phyloP scores from a whole-genome alignment of 64 coral and sea anemone genomes.

The Pachyseris speciosa region DNA sequence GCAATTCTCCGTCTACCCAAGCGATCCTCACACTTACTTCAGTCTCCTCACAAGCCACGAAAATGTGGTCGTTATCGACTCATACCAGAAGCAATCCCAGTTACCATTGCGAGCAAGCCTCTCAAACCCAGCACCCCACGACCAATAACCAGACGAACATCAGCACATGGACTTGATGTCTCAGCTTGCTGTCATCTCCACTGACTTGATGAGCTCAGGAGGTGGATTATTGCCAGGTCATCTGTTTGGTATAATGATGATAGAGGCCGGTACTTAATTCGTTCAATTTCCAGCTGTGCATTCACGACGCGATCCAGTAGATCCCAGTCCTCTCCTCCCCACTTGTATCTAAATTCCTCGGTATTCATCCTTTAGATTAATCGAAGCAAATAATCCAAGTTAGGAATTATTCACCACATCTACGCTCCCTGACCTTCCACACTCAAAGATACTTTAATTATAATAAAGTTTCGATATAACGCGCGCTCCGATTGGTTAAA shows the following conservation, averaged over 20 bases:
- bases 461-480: too few relatives aligned
- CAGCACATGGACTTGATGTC: not conserved
- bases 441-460: too few relatives aligned
- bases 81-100: too few relatives aligned
- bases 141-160: too few relatives aligned
- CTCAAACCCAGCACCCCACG: too few relatives aligned
- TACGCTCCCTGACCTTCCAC: not conserved
- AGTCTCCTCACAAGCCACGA: too few relatives aligned
- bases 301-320: not conserved
- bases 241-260: not conserved
- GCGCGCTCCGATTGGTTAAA: too few relatives aligned
- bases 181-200: not conserved
- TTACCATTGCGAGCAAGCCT: too few relatives aligned
- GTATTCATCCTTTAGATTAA: slow-evolving; percentile 3
- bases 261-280: slow-evolving; percentile 37
- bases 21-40: too few relatives aligned
- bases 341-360: not conserved
- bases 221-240: not conserved
- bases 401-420: not conserved
- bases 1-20: too few relatives aligned
- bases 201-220: too few relatives aligned
- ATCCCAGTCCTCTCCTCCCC: slow-evolving; percentile 43
- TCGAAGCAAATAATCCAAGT: not conserved
- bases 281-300: not conserved
- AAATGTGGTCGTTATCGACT: too few relatives aligned